phyloP scores from a whole-genome alignment of 2,888 invertebrate genomes.

The Dysmachus trigonus region DNA sequence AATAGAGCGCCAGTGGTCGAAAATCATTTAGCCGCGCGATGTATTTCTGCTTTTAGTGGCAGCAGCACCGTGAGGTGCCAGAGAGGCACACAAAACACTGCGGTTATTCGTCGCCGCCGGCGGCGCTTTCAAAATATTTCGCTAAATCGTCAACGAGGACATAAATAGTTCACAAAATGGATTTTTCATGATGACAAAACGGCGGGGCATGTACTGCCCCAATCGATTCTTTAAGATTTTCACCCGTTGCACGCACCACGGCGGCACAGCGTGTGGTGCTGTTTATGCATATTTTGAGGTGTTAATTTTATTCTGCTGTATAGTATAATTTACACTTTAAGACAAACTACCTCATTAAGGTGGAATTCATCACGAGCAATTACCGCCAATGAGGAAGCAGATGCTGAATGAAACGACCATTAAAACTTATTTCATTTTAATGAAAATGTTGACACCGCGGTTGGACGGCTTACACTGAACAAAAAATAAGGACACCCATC shows the following conservation, averaged over 20 bases:
- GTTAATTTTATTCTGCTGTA: not conserved
- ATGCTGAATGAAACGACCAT: not conserved
- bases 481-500: not conserved
- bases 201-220: not conserved
- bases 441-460: not conserved
- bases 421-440: not conserved
- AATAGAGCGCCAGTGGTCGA: slow-evolving; percentile 28
- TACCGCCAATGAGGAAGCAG: not conserved
- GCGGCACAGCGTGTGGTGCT: not conserved
- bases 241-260: not conserved
- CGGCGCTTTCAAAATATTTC: not conserved
- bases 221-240: not conserved
- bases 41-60: not conserved
- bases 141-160: not conserved
- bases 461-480: not conserved
- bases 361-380: not conserved
- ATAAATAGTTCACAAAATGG: not conserved
- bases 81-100: not conserved
- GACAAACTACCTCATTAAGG: not conserved
- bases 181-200: slow-evolving; percentile 12
- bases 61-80: not conserved
- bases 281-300: not conserved
- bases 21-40: not conserved
- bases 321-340: not conserved
- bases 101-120: not conserved